Conservation (phyloP, 2,888 invertebrate species). For the Chaetogeoica ovagalla region DNA sequence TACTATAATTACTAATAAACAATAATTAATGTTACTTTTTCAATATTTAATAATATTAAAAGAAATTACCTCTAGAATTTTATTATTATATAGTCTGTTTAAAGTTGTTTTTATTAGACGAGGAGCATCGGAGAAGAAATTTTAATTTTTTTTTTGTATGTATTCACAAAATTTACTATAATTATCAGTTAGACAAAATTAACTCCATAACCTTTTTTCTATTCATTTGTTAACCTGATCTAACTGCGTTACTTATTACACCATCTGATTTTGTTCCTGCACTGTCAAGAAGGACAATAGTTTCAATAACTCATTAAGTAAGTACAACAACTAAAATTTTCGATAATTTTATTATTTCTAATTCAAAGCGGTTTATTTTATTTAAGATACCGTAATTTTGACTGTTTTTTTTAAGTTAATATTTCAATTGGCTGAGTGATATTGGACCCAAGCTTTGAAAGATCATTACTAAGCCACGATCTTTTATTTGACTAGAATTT, state of each 20-base stretch:
- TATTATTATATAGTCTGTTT: not conserved
- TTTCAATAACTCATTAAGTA: not conserved
- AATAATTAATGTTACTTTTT: too few species aligned
- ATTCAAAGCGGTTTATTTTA: not conserved
- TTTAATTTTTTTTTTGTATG: too few species aligned
- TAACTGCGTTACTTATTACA: not conserved
- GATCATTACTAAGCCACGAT: not conserved
- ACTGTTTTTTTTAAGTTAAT: not conserved
- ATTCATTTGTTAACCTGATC: not conserved
- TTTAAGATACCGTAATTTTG: not conserved
- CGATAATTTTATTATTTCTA: not conserved
- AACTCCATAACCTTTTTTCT: not conserved
- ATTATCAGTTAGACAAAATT: not conserved
- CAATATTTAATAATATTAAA: not conserved
- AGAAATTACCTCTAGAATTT: not conserved
- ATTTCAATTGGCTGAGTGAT: not conserved
- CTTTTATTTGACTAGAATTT: too few species aligned
- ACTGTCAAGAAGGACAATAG: constrained; percentile 1
- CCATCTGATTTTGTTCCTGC: not conserved
- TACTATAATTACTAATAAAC: not conserved
- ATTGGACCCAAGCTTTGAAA: not conserved
- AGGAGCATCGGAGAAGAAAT: not conserved
- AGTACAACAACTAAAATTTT: not conserved
- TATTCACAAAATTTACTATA: not conserved
- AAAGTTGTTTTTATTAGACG: not conserved